Base-by-base conservation (phyloP, 2,888 invertebrate species). In the Cephus runcator region DNA sequence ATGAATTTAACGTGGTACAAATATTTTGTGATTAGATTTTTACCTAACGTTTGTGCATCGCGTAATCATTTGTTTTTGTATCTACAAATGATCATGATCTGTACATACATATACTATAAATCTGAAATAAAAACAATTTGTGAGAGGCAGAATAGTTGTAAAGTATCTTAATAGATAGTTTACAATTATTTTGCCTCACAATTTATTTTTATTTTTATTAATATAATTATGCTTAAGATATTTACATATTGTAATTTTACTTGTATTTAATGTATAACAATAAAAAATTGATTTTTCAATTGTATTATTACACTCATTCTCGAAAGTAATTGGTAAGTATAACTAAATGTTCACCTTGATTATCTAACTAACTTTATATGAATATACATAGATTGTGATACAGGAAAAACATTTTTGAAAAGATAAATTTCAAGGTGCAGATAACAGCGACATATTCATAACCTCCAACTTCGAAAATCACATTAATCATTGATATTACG, bases 371-470 rank as follows among this genome's bases (percentile, higher is more conserved):
- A 56, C 40, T 23, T 56, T 56, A 15, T 56, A 56, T 15, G 23
- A 9, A 56, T 56, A 23, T 56, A 56, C 6, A 9, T 56, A 56
- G 40, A 56, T 40, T 56, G 15, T 56, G 1, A 23, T 23, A 56
- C 9, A 40, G 40, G 40, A 56, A 23, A 56, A 56, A 56, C 23
- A 40, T 56, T 56, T 56, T 56, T 15, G 40, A 56, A 56, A 56
- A 56, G 40, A 56, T 56, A 56, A 56, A 23, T 23, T 56, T 15
- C 23, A 56, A 56, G 23, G 4, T 9, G 40, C 23, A 56, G 23
- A 77, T 76, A 80, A 80, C 80, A 74, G 75, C 34, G 30, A 75
- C n/a, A 76, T 31, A 69, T 73, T 75, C 78, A 77, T 77, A 12
- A 80, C 77, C 77, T 69, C 34, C 33, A 73, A 31, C 35, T 34